Evolutionary conservation across 2,797 vertebrate genomes (phyloP).

Genomic region (Heteromormyrus szaboi): DNA sequence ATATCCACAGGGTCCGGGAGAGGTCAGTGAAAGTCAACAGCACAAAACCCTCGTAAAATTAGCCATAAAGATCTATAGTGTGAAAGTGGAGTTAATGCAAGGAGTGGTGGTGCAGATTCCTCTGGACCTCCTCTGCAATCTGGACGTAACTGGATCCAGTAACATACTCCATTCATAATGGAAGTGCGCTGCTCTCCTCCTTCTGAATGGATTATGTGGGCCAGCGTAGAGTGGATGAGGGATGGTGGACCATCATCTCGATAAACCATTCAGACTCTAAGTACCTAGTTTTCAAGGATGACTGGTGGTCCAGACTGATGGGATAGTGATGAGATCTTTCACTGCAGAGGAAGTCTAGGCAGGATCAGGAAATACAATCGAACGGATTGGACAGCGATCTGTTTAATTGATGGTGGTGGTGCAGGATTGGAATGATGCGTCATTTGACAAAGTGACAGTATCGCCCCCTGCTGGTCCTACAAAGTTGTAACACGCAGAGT

Average conservation of each 20-base stretch:
- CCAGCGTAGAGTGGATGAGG: background rate
- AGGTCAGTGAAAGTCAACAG: background rate
- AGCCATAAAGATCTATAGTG: background rate
- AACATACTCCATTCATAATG: slow-evolving; percentile 1
- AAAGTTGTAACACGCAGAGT: background rate
- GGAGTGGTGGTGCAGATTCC: slow-evolving; percentile 25
- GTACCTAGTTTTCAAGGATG: slow-evolving; percentile 14
- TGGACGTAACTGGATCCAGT: slow-evolving; percentile 35
- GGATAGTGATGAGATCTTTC: slow-evolving; percentile 3
- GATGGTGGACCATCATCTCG: slow-evolving; percentile 22
- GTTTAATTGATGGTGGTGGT: background rate
- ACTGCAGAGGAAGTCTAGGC: background rate
- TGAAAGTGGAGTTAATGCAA: background rate
- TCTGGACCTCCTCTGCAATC: slow-evolving; percentile 13
- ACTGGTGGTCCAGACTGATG: slow-evolving; percentile 24
- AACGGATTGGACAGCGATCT: background rate
- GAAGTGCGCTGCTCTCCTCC: slow-evolving; percentile 17
- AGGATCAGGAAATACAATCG: background rate
- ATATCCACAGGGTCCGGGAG: background rate
- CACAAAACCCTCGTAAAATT: background rate
- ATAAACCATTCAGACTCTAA: slow-evolving; percentile 25
- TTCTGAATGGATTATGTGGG: slow-evolving; percentile 11
- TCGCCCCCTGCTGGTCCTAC: background rate
- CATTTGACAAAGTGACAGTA: background rate
- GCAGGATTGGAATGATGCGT: background rate